Conservation (phyloP, 2,113 vertebrate genomes). For the Lagenorhynchus albirostris region DNA sequence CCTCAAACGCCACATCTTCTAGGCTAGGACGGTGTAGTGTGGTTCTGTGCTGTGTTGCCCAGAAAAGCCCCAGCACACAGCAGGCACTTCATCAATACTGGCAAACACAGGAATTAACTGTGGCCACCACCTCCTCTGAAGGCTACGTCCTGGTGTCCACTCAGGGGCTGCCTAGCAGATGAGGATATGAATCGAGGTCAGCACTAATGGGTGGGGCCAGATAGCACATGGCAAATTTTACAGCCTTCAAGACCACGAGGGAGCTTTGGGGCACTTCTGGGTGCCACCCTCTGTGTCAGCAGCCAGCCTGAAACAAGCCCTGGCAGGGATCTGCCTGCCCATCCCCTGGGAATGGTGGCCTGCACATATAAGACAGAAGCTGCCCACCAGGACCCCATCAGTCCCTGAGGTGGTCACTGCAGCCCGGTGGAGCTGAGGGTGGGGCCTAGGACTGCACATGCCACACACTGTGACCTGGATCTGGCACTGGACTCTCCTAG, state of each 20-base stretch:
- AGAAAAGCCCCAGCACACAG: neutral
- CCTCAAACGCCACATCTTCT: neutral
- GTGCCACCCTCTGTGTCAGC: rapidly evolving
- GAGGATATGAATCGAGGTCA: neutral
- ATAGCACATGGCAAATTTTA: neutral
- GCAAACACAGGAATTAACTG: neutral
- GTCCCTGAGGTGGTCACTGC: neutral
- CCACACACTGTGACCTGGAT: neutral
- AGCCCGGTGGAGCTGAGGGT: neutral
- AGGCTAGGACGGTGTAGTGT: neutral
- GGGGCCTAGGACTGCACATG: neutral
- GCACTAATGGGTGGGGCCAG: too few relatives aligned
- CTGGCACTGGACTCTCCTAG: neutral
- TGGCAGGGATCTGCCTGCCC: neutral
- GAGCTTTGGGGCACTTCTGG: neutral
- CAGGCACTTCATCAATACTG: neutral
- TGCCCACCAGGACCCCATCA: neutral
- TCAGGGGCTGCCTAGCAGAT: neutral
- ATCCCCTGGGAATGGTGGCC: neutral
- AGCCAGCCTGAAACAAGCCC: neutral
- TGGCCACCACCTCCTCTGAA: neutral
- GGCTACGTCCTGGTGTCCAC: neutral
- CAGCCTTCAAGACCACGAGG: neutral
- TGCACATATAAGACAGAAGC: neutral
- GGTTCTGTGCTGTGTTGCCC: neutral